Base-by-base conservation (phyloP, 1,140 invertebrate genomes). In the Phymastichus coffea region DNA sequence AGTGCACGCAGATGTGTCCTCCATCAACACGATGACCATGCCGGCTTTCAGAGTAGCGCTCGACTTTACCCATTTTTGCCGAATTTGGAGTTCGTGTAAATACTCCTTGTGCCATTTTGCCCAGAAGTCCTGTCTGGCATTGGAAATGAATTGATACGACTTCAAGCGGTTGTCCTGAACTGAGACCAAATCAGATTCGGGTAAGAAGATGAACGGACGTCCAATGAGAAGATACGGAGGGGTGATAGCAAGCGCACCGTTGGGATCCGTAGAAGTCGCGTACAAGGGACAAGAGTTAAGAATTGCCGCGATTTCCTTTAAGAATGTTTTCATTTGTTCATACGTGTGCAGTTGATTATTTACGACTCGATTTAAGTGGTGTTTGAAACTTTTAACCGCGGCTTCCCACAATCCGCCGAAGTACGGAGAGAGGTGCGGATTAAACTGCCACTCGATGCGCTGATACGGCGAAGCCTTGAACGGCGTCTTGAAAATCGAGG, bases 371-470 rank as follows among this genome's bases (percentile, higher is more conserved):
- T 51, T 38, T 2, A 57, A 22, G n/a, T 57, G 54, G 10, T 47
- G 30, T 47, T 57, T 47, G 14, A 38, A 33, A 7, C 6, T 7
- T 12, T 33, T 33, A 33, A 33, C 28, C 6, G 28, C 28, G 12
- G 28, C 28, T 12, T 33, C 28, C 28, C 28, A 33, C 12, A 33
- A 43, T 4, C 66, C 66, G 1, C 59, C 59, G 22, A 67, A 61
- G 26, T 67, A 57, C 12, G 66, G 55, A n/a, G 54, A n/a, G n/a
- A 22, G 10, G 25, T 49, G 49, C 10, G 65, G 65, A 33, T 53
- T 63, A 43, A 67, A 67, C 19, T 63, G n/a, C 61, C 61, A 63
- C 19, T 33, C 4, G 22, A 56, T 57, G 1, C 20, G 49, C 40
- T 10, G 28, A 33, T 15, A 28, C 10, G 3, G 19, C 12, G 6